Conservation (phyloP, 1,140 invertebrate genomes). For the Mya arenaria region DNA sequence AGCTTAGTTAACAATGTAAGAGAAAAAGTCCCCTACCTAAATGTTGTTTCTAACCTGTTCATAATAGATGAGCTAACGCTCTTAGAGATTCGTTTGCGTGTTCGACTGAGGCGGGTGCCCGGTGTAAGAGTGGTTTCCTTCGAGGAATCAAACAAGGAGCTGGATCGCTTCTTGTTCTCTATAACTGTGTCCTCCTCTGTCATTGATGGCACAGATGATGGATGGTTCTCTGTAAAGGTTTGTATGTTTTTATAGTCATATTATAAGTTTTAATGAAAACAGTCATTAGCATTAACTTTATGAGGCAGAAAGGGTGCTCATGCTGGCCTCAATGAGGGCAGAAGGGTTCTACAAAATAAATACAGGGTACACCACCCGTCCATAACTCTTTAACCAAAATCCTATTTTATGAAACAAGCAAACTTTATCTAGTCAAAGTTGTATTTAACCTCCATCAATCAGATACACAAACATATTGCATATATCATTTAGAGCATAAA, state of each 20-base stretch:
- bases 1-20: too few relatives aligned
- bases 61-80: slow-evolving; percentile 29
- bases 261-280: too few relatives aligned
- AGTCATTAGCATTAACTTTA: too few relatives aligned
- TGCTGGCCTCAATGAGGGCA: too few relatives aligned
- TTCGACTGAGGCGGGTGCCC: slow-evolving; percentile 5
- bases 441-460: neutral
- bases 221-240: slow-evolving; percentile 53
- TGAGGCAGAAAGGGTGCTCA: too few relatives aligned
- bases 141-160: neutral
- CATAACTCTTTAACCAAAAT: too few relatives aligned
- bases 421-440: neutral
- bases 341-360: too few relatives aligned
- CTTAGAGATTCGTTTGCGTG: slow-evolving; percentile 11
- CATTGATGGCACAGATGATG: slow-evolving; percentile 32
- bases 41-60: slow-evolving; percentile 21
- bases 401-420: neutral
- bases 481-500: neutral
- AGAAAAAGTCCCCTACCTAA: neutral
- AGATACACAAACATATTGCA: neutral
- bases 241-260: too few relatives aligned
- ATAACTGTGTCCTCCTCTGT: neutral
- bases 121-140: slow-evolving; percentile 31
- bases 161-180: neutral
- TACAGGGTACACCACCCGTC: too few relatives aligned